Base-by-base conservation (phyloP, 1,140 invertebrate genomes). In the Lordiphosa mommai region DNA sequence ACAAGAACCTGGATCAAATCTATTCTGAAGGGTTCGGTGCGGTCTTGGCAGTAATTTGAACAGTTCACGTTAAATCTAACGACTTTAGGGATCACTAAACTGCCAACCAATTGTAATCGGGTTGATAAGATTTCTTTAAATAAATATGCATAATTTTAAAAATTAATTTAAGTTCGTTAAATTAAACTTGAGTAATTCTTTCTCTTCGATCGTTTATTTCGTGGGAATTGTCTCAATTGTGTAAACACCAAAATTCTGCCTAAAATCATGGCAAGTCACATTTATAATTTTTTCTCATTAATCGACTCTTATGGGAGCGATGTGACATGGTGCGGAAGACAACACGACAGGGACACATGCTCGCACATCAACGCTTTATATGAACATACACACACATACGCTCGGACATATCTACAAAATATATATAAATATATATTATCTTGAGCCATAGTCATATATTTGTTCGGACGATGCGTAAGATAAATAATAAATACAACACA, bases 401-500 rank as follows among this genome's bases (percentile, higher is more conserved):
- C 7, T 27, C 23, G 23, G 6, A 27, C 23, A 2, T 27, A 23
- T 23, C 20, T 1, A n/a, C n/a, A n/a, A n/a, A n/a, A n/a, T n/a
- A n/a, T 10, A 13, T 10, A 50, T 29, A 17, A 30, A 56, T 43
- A 2, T 14, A 9, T 43, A 49, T 50, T 48, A 16, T 20, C 46
- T 36, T 34, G 46, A 48, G 32, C 16, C 17, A 36, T 33, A 16
- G 0, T 7, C 43, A 41, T 36, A 40, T 30, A 43, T 56, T 50
- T 47, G 12, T 34, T 41, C 33, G 37, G 44, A 33, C 40, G 50
- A 70, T 69, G 53, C 51, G 61, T 53, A 48, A 67, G 37, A 67
- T 48, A 56, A 58, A 52, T 56, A 55, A 77, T 57, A 64, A 37
- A 71, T 57, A 71, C 76, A 74, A 27, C 23, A 27, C 23, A 27